A percentile compares a stretch with the other conserved stretches of the same genome.
Evolutionary conservation across 2,797 vertebrate species (phyloP).

Genomic region (Urophycis tenuis): DNA sequence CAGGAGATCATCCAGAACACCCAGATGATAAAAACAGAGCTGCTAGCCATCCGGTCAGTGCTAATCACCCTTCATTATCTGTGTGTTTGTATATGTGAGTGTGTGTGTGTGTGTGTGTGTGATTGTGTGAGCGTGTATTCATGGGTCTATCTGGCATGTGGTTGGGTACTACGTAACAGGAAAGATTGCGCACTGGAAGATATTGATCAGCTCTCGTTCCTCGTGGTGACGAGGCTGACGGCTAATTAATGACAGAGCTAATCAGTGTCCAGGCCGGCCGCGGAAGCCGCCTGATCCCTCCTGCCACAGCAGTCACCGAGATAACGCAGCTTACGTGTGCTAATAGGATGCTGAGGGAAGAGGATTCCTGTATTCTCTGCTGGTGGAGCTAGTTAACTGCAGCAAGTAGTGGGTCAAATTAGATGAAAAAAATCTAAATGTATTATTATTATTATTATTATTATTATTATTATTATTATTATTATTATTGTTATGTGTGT

Average conservation of each 20-base stretch:
- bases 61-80: background rate
- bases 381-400: background rate
- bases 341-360: no score
- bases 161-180: conserved; percentile 2
- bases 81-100: background rate
- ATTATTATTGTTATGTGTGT: background rate
- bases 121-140: background rate
- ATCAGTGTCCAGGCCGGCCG: background rate
- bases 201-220: conserved; percentile 9
- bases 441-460: background rate
- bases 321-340: background rate
- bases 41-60: conserved; percentile 82
- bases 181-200: conserved; percentile 11
- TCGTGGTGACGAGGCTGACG: background rate
- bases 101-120: conserved; percentile 13
- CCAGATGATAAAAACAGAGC: conserved; percentile 78
- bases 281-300: background rate
- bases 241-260: conserved; percentile 6
- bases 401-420: background rate
- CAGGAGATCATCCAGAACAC: conserved; percentile 75
- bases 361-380: background rate
- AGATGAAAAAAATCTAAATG: background rate
- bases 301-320: background rate
- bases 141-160: background rate
- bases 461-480: background rate